Percentiles rank a stretch among this genome's conserved stretches.
phyloP scores from a whole-genome alignment of 92 coral and sea anemone genomes.

The Palythoa grandis region DNA sequence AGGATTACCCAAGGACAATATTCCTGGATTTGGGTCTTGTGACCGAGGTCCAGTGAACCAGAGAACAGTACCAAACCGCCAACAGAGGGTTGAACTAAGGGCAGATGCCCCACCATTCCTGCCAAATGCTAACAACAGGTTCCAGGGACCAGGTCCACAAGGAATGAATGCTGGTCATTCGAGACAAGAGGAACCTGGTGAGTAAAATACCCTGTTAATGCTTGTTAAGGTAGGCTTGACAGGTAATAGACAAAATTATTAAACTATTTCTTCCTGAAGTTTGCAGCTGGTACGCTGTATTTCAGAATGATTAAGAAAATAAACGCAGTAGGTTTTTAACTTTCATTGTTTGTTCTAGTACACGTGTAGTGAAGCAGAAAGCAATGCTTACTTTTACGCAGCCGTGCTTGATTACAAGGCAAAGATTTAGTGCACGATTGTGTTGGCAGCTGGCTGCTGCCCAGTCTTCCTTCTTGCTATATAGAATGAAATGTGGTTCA shows the following conservation, averaged over 20 bases:
- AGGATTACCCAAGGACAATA: slow-evolving; percentile 14
- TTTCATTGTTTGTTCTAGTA: no score
- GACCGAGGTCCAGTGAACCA: slow-evolving; percentile 31
- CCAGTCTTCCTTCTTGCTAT: no score
- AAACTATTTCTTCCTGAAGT: background rate
- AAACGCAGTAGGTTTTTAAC: no score
- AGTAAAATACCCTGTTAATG: background rate
- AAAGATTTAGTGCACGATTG: no score
- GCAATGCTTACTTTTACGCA: no score
- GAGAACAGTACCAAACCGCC: slow-evolving; percentile 16
- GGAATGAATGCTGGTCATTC: slow-evolving; percentile 19
- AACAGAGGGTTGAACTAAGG: slow-evolving; percentile 11
- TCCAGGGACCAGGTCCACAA: slow-evolving; percentile 11
- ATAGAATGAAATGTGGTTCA: no score
- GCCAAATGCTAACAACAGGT: slow-evolving; percentile 18
- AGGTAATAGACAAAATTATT: background rate
- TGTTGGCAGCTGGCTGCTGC: no score
- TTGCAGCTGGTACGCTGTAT: background rate
- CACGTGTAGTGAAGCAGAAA: no score
- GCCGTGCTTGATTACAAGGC: no score
- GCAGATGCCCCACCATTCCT: slow-evolving; percentile 37
- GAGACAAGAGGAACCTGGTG: slow-evolving; percentile 34
- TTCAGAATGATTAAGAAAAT: no score
- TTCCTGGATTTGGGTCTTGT: slow-evolving; percentile 28
- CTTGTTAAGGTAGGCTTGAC: background rate